Conservation (phyloP, 37 sponge, comb jelly and placozoan species). For the Cladorhizidae sp. region DNA sequence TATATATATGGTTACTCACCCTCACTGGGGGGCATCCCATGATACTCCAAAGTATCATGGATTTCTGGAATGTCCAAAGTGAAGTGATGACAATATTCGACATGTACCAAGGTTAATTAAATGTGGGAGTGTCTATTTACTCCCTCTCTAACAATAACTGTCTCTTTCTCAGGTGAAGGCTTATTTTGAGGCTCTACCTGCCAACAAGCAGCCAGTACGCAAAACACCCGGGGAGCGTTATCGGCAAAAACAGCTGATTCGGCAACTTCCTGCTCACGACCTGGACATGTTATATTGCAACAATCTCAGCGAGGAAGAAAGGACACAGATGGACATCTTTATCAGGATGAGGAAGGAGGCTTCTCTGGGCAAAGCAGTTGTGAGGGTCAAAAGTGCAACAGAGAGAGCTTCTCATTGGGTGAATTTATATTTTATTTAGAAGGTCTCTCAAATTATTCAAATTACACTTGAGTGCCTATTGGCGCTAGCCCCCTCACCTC, state of each 20-base stretch:
- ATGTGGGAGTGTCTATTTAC: neutral
- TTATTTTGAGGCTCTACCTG: conserved; percentile 74
- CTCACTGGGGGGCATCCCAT: too few species aligned
- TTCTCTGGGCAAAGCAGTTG: conserved; percentile 57
- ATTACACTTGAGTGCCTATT: neutral
- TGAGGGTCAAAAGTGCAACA: conserved; percentile 28
- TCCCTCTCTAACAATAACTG: neutral
- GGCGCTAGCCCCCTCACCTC: neutral
- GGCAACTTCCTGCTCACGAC: conserved; percentile 94
- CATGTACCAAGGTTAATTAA: too few species aligned
- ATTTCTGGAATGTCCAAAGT: too few species aligned
- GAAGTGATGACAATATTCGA: too few species aligned
- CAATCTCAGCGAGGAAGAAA: conserved; percentile 59
- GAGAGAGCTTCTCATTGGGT: conserved; percentile 34
- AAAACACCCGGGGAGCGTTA: conserved; percentile 76
- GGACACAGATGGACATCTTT: conserved; percentile 84
- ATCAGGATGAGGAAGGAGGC: conserved; percentile 66
- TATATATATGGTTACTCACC: too few species aligned
- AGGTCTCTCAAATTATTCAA: too few species aligned
- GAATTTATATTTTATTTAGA: neutral
- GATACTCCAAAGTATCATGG: too few species aligned
- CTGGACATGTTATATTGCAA: conserved; percentile 62
- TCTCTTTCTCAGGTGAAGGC: conserved; percentile 34
- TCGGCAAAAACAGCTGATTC: conserved; percentile 85
- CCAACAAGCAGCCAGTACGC: conserved; percentile 72